Conservation (phyloP, 2,888 invertebrate species). For the Eilema sororculum region DNA sequence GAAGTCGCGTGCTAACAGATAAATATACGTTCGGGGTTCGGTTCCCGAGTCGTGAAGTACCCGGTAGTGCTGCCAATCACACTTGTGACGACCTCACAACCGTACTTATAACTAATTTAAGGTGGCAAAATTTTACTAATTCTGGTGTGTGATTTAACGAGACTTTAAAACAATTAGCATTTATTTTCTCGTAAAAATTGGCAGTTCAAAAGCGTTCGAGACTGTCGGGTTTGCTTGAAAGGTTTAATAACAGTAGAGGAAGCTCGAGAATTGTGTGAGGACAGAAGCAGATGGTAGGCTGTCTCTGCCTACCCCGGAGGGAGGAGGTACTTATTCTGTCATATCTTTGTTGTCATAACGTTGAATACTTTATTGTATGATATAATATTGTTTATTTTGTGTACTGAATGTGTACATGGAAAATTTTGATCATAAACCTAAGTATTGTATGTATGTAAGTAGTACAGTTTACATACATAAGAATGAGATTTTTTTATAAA, state of each 20-base stretch:
- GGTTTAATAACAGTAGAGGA: not conserved
- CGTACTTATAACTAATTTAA: constrained; percentile 57
- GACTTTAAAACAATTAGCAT: not conserved
- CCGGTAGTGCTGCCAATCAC: constrained; percentile 51
- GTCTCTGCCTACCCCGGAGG: not conserved
- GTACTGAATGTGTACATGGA: too few species aligned
- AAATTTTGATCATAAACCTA: too few species aligned
- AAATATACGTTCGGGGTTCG: constrained; percentile 61
- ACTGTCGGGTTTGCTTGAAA: not conserved
- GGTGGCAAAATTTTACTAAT: constrained; percentile 48
- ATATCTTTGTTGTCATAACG: too few species aligned
- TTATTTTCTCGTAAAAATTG: constrained; percentile 6
- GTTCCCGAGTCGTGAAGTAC: constrained; percentile 52
- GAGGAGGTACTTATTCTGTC: too few species aligned
- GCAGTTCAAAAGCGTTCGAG: too few species aligned
- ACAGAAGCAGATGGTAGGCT: not conserved
- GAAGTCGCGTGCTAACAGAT: constrained; percentile 73
- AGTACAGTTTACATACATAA: too few species aligned
- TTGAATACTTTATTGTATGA: too few species aligned
- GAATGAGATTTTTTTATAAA: too few species aligned
- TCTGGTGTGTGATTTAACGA: not conserved
- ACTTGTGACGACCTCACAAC: constrained; percentile 53
- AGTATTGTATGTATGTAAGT: too few species aligned
- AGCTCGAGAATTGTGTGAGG: not conserved
- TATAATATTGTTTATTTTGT: too few species aligned